Conservation (phyloP, 1,140 invertebrate species). For the Eciton burchellii region DNA sequence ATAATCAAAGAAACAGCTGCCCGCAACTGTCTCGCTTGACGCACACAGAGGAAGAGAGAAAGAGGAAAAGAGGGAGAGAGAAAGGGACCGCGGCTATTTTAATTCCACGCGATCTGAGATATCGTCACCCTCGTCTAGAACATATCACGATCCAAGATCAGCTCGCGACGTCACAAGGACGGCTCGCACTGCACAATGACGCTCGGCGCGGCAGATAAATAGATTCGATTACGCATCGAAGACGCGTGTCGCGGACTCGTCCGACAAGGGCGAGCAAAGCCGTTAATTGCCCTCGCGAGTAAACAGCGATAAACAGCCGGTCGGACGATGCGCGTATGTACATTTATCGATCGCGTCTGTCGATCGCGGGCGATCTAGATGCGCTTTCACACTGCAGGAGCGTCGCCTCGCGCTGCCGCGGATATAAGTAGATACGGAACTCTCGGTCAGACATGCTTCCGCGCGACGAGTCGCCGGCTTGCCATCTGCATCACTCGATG, state of each 20-base stretch:
- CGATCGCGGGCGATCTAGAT: background rate
- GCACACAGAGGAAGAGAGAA: too few relatives aligned
- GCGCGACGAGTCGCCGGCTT: background rate
- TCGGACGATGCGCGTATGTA: background rate
- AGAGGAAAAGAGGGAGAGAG: too few relatives aligned
- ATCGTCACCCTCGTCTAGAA: background rate
- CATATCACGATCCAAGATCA: background rate
- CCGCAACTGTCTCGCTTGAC: background rate
- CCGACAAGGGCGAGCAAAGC: constrained; percentile 23
- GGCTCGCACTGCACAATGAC: background rate
- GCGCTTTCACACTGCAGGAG: background rate
- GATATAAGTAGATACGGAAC: constrained; percentile 1
- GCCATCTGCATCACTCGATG: background rate
- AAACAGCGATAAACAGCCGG: constrained; percentile 21
- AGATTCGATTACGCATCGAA: background rate
- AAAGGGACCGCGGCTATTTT: too few relatives aligned
- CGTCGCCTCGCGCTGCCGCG: background rate
- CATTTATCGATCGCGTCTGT: constrained; percentile 11
- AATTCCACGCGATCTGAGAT: background rate
- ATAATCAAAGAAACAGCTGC: too few relatives aligned
- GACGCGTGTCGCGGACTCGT: background rate
- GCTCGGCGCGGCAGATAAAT: background rate
- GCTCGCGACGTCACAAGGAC: background rate
- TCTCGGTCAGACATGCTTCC: background rate
- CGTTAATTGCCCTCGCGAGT: constrained; percentile 22